A percentile compares a stretch with the other conserved stretches of the same genome.
Conservation (phyloP, 2,888 invertebrate genomes). For the Eupithecia tripunctaria region DNA sequence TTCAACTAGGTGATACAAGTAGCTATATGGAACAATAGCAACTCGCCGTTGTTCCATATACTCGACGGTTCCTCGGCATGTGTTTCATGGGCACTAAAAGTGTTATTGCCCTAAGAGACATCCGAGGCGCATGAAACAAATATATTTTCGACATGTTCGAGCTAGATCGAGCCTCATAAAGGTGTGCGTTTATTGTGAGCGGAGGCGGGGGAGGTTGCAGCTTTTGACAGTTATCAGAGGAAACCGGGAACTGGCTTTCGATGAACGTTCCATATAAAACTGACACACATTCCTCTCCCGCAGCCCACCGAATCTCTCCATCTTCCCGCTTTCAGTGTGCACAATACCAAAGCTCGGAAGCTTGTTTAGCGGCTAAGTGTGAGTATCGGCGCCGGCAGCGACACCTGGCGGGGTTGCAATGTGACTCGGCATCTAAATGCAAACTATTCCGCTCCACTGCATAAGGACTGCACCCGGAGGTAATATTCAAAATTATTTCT, state of each 20-base stretch:
- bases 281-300: background rate
- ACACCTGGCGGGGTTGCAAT: conserved; percentile 27
- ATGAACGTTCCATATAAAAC: background rate
- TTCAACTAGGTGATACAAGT: too few relatives aligned
- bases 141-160: too few relatives aligned
- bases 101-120: background rate
- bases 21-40: too few relatives aligned
- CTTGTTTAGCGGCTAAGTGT: conserved; percentile 34
- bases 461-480: conserved; percentile 1
- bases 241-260: background rate
- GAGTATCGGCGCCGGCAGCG: conserved; percentile 26
- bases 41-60: too few relatives aligned
- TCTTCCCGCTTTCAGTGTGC: conserved; percentile 7
- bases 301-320: background rate
- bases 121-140: too few relatives aligned
- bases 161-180: too few relatives aligned
- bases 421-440: conserved; percentile 26
- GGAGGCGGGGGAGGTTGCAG: background rate
- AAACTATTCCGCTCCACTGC: conserved; percentile 29
- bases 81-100: background rate
- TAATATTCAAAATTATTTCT: conserved; percentile 13
- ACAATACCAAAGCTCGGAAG: conserved; percentile 6
- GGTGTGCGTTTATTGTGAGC: too few relatives aligned
- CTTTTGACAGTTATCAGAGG: background rate
- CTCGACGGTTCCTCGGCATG: too few relatives aligned